These are phyloP conservation scores for Nautilus pompilius DNA, from an alignment of 1,140 invertebrate genomes.

Conservation along the genomic window DNA sequence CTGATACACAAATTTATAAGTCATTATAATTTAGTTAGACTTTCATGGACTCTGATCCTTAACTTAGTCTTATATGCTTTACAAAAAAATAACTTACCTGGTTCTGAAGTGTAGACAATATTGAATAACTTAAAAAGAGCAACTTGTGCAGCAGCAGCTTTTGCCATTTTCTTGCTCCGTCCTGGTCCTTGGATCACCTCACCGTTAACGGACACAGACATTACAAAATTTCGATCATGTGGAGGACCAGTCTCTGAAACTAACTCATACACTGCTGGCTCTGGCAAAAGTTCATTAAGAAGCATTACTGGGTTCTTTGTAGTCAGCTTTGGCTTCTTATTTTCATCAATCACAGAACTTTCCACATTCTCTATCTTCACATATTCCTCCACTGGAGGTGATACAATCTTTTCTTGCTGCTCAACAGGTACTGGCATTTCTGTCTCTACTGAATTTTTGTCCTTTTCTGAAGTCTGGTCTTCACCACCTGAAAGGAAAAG, in stretches of 20 bases:
- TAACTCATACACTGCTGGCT: constrained; percentile 70
- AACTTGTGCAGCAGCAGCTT: constrained; percentile 77
- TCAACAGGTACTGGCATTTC: too few relatives aligned
- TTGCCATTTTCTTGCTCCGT: constrained; percentile 84
- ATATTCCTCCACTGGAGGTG: too few relatives aligned
- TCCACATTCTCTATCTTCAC: background rate
- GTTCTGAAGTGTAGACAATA: constrained; percentile 27
- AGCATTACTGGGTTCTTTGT: constrained; percentile 78
- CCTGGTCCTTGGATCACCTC: constrained; percentile 74
- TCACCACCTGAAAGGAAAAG: too few relatives aligned
- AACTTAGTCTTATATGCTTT: too few relatives aligned
- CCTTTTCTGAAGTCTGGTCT: too few relatives aligned
- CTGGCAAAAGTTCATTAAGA: constrained; percentile 77
- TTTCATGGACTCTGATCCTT: too few relatives aligned
- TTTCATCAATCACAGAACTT: background rate
- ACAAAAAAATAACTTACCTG: background rate
- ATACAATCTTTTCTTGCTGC: too few relatives aligned
- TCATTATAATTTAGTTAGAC: too few relatives aligned
- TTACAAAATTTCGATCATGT: constrained; percentile 70
- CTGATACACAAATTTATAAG: too few relatives aligned
- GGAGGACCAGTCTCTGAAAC: constrained; percentile 67
- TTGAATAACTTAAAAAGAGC: constrained; percentile 69
- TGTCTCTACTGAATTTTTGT: too few relatives aligned
- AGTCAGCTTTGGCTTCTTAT: constrained; percentile 20
- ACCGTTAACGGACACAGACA: constrained; percentile 73